Conservation (phyloP, 2,888 invertebrate species). For the Pecten maximus region DNA sequence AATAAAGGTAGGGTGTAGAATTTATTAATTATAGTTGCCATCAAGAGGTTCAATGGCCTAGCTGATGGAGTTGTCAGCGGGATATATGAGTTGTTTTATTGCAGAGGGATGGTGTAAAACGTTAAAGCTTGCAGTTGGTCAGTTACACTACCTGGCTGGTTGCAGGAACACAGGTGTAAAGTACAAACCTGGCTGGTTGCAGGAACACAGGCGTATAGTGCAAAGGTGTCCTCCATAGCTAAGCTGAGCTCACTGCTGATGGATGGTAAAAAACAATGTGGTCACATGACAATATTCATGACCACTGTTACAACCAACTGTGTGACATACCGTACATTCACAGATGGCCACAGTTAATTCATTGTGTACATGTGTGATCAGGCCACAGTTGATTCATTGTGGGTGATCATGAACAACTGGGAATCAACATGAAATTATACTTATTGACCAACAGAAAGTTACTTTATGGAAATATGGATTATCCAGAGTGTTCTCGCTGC, state of each 20-base stretch:
- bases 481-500: too few relatives aligned
- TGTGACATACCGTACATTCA: too few relatives aligned
- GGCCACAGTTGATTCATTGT: too few relatives aligned
- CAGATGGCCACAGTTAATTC: too few relatives aligned
- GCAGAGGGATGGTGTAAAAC: not conserved
- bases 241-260: not conserved
- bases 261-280: not conserved
- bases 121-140: not conserved
- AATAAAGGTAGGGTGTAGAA: slow-evolving; percentile 4
- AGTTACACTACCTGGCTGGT: too few relatives aligned
- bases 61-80: slow-evolving; percentile 12
- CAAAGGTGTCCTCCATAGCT: not conserved
- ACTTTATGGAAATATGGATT: too few relatives aligned
- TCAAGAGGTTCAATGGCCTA: not conserved
- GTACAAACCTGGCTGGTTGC: not conserved
- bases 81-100: not conserved
- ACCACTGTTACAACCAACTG: too few relatives aligned
- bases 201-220: not conserved
- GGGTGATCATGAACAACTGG: too few relatives aligned
- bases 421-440: too few relatives aligned
- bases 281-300: not conserved
- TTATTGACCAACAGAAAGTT: too few relatives aligned
- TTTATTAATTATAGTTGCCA: not conserved
- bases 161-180: not conserved
- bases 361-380: too few relatives aligned